Evolutionary conservation across 2,888 invertebrate genomes (phyloP).

Genomic region (Elysia crispata): DNA sequence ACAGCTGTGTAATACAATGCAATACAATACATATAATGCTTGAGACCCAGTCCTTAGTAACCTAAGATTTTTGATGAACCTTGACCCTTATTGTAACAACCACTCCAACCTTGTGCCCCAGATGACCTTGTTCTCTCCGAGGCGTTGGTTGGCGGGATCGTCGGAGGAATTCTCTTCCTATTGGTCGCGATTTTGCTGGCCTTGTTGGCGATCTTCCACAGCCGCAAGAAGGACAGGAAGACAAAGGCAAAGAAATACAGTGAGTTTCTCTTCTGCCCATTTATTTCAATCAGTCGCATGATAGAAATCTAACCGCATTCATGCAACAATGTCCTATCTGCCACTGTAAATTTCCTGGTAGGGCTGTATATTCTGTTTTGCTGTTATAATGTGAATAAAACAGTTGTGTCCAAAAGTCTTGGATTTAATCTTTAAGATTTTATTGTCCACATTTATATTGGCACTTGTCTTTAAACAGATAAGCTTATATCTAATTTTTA

Average conservation of each 20-base stretch:
- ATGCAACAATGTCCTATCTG: conserved; percentile 52
- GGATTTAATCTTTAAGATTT: no score
- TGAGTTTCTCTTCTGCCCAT: conserved; percentile 25
- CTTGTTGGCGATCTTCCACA: conserved; percentile 97
- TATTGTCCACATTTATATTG: no score
- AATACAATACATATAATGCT: no score
- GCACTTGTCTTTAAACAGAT: no score
- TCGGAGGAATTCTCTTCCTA: conserved; percentile 97
- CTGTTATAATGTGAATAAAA: conserved; percentile 32
- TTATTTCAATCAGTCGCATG: not conserved
- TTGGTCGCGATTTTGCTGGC: conserved; percentile 97
- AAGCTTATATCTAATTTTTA: no score
- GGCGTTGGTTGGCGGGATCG: conserved; percentile 87
- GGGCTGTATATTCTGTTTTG: conserved; percentile 52
- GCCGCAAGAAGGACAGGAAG: conserved; percentile 89
- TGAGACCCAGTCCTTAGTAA: no score
- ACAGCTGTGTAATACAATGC: no score
- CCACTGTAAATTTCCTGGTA: no score
- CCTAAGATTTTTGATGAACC: no score
- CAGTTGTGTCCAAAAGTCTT: no score
- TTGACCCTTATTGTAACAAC: no score
- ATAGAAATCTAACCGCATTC: no score
- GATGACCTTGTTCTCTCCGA: conserved; percentile 59
- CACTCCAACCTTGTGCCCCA: not conserved
- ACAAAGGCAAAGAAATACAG: conserved; percentile 49